phyloP scores from a whole-genome alignment of 2,113 vertebrate genomes.

The Echinops telfairi region DNA sequence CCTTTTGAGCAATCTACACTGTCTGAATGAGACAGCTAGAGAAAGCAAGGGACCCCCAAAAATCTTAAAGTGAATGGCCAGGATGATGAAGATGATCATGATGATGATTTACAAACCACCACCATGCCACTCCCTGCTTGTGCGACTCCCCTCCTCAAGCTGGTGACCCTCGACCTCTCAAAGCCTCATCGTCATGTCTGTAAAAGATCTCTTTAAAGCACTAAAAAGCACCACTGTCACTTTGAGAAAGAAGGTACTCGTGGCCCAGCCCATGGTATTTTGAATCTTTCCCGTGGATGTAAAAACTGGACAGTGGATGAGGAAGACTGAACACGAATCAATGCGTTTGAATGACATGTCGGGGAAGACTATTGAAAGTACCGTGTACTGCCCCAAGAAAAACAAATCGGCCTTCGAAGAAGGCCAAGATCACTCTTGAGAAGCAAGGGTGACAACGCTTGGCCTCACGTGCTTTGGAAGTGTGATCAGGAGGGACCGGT shows the following conservation, averaged over 20 bases:
- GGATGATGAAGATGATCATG: neutral
- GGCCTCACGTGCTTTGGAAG: too few species aligned
- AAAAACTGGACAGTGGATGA: too few species aligned
- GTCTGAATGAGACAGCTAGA: neutral
- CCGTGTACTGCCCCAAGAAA: neutral
- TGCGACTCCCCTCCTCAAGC: neutral
- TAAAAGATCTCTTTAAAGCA: neutral
- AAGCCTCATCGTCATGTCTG: neutral
- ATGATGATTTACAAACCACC: neutral
- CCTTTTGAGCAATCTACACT: neutral
- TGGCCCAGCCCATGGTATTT: neutral
- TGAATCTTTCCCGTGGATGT: neutral
- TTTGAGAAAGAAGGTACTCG: neutral
- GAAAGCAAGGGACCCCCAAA: too few species aligned
- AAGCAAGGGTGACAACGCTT: neutral
- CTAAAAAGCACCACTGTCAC: neutral
- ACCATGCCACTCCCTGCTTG: neutral
- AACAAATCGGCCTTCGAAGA: neutral
- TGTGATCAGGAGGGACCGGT: neutral
- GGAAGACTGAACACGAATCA: neutral
- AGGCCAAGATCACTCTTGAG: neutral
- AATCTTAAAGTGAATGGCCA: neutral
- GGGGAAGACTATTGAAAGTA: neutral
- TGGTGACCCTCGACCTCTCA: neutral
- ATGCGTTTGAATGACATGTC: neutral